Evolutionary conservation across 23 tunicate genomes (phyloP).

Genomic region (Phallusia fumigata): DNA sequence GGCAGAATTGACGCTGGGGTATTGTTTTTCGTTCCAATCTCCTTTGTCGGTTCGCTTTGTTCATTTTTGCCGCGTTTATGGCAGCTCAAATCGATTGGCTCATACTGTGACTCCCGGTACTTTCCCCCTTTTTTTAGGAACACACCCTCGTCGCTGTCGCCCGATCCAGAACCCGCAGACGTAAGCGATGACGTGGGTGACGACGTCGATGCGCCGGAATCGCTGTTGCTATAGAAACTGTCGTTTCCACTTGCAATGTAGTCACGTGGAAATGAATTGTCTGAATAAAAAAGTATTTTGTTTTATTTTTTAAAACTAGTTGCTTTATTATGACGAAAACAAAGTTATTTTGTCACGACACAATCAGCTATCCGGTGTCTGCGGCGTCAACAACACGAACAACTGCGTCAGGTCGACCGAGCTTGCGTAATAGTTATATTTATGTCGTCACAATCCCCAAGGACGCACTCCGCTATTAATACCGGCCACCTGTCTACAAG

Average conservation of each 20-base stretch:
- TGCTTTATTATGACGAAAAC: background rate
- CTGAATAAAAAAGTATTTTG: background rate
- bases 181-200: conserved; percentile 43
- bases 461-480: background rate
- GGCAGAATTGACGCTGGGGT: background rate
- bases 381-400: conserved; percentile 6
- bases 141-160: conserved; percentile 34
- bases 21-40: no score
- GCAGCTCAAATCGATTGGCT: conserved; percentile 1
- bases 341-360: no score
- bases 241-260: conserved; percentile 13
- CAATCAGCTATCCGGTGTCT: background rate
- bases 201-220: conserved; percentile 34
- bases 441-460: conserved; percentile 5
- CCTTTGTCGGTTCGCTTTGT: background rate
- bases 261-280: background rate
- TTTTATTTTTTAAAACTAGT: background rate
- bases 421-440: background rate
- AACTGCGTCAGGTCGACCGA: background rate
- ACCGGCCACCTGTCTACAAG: conserved; percentile 6
- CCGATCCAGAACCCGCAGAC: conserved; percentile 17
- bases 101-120: background rate
- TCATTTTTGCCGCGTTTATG: background rate
- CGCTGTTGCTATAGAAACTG: conserved; percentile 40
- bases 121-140: background rate